Percentiles rank a stretch among this genome's conserved stretches.
Conservation (phyloP, 2,888 invertebrate genomes). For the Caenorhabditis uteleia region DNA sequence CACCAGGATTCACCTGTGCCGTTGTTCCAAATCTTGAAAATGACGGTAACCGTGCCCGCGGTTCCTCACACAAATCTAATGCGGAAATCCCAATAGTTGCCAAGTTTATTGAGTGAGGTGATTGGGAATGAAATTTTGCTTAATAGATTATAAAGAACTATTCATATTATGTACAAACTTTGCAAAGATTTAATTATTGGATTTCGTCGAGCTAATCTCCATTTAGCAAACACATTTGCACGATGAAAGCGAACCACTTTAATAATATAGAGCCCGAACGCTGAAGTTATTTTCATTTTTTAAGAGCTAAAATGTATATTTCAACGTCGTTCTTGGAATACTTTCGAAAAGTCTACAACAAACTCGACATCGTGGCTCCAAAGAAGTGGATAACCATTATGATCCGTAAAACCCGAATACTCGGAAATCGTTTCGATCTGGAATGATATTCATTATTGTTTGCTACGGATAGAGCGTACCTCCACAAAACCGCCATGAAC, state of each 20-base stretch:
- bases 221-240: slow-evolving; percentile 29
- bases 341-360: slow-evolving; percentile 26
- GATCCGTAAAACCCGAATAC: slow-evolving; percentile 34
- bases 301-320: not conserved
- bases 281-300: not conserved
- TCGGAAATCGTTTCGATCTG: slow-evolving; percentile 27
- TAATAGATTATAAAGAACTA: not conserved
- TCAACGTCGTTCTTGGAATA: slow-evolving; percentile 14
- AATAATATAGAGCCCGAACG: slow-evolving; percentile 18
- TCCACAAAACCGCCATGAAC: slow-evolving; percentile 37
- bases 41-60: slow-evolving; percentile 6
- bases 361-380: slow-evolving; percentile 40
- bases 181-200: slow-evolving; percentile 27
- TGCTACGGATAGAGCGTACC: not conserved
- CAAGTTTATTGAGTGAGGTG: slow-evolving; percentile 23
- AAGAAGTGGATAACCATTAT: slow-evolving; percentile 22
- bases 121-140: slow-evolving; percentile 28
- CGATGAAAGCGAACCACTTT: slow-evolving; percentile 37
- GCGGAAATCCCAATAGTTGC: slow-evolving; percentile 6
- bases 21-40: slow-evolving; percentile 21
- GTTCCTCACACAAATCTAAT: not conserved
- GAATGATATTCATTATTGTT: not conserved
- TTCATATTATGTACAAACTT: slow-evolving; percentile 7
- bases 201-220: slow-evolving; percentile 24
- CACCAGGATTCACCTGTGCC: slow-evolving; percentile 7